Percentiles rank a stretch among this genome's conserved stretches.
Evolutionary conservation across 2,888 invertebrate genomes (phyloP).

Genomic region (Ophion costatus): DNA sequence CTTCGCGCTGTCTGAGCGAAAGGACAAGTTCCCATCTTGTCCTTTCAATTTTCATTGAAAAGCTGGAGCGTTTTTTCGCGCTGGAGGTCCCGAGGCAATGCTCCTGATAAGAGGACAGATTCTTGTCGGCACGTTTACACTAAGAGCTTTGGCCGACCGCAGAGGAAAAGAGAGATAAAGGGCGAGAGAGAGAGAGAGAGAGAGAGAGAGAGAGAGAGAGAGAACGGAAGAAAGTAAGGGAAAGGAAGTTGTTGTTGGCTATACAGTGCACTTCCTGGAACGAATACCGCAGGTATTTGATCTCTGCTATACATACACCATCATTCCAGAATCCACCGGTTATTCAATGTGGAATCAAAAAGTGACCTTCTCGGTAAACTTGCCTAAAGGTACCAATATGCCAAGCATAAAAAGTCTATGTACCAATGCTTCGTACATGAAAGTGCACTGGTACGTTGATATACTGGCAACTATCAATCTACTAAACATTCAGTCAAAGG

Average conservation of each 20-base stretch:
- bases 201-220: neutral
- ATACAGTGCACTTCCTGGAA: constrained; percentile 2
- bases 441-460: no score
- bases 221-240: neutral
- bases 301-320: neutral
- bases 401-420: no score
- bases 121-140: constrained; percentile 44
- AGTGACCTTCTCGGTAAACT: neutral
- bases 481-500: no score
- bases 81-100: constrained; percentile 5
- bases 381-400: no score
- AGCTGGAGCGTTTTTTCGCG: constrained; percentile 2
- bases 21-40: constrained; percentile 6
- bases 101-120: constrained; percentile 18
- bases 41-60: constrained; percentile 50
- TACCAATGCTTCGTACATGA: no score
- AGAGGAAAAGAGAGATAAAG: neutral
- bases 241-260: neutral
- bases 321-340: neutral
- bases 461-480: no score
- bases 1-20: neutral
- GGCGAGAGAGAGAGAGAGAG: neutral
- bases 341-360: neutral
- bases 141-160: constrained; percentile 10
- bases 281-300: constrained; percentile 8